Evolutionary conservation across 1,140 invertebrate genomes (phyloP).

Genomic region (Hormaphis cornu): DNA sequence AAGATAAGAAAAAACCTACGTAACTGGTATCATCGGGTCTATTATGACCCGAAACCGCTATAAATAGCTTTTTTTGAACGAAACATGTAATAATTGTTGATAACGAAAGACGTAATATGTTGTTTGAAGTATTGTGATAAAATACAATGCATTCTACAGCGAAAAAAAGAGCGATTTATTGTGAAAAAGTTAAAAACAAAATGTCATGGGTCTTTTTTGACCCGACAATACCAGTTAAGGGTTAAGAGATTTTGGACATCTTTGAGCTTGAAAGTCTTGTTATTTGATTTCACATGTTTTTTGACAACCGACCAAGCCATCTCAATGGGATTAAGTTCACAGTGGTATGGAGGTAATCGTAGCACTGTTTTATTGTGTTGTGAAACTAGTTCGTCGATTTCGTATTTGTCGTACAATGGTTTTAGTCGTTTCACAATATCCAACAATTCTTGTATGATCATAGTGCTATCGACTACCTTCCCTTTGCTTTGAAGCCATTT

Average conservation of each 20-base stretch:
- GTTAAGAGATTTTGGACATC: background rate
- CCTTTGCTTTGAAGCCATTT: background rate
- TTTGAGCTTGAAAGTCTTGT: background rate
- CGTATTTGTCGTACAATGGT: conserved; percentile 31
- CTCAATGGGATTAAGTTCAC: conserved; percentile 38
- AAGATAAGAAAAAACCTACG: background rate
- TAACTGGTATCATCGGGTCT: background rate
- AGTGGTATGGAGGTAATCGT: conserved; percentile 38
- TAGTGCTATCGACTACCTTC: background rate
- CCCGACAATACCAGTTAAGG: background rate
- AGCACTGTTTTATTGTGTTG: conserved; percentile 35
- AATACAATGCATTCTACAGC: no score
- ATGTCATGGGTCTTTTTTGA: no score
- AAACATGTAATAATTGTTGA: no score
- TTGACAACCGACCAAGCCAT: conserved; percentile 38
- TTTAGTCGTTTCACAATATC: background rate
- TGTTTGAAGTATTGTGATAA: no score
- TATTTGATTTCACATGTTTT: background rate
- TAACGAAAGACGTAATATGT: no score
- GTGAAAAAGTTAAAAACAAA: no score
- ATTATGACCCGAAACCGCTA: background rate
- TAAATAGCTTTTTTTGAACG: no score
- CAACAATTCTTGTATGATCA: background rate
- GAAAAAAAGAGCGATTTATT: no score
- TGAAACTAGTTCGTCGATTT: conserved; percentile 35